A percentile compares a stretch with the other conserved stretches of the same genome.
Conservation (phyloP, 2,888 invertebrate species). For the Petrolisthes manimaculis region DNA sequence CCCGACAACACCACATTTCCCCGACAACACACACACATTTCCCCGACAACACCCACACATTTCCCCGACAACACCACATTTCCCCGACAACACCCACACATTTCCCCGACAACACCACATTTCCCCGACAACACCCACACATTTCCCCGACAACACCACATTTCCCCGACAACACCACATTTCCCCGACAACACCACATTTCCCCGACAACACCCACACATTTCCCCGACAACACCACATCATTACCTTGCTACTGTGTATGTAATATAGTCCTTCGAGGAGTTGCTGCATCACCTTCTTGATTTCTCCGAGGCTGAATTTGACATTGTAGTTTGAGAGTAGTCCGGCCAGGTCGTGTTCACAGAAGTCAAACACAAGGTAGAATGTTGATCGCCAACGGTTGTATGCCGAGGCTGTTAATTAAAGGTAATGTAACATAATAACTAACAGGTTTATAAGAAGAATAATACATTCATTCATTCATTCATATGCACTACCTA, state of each 20-base stretch:
- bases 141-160: no score
- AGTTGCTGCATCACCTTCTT: slow-evolving; percentile 93
- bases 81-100: no score
- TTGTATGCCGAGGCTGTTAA: slow-evolving; percentile 74
- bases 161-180: no score
- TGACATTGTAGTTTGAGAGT: slow-evolving; percentile 93
- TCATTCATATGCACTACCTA: not conserved
- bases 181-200: not conserved
- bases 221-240: slow-evolving; percentile 51
- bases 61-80: no score
- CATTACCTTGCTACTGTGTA: slow-evolving; percentile 89
- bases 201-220: not conserved
- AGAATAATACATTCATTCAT: not conserved
- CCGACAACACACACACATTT: no score
- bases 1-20: no score
- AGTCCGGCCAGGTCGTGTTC: slow-evolving; percentile 98
- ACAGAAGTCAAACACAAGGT: slow-evolving; percentile 97
- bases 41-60: no score
- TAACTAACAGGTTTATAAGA: not conserved
- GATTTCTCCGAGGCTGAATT: slow-evolving; percentile 95
- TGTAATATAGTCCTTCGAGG: slow-evolving; percentile 91
- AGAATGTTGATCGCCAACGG: slow-evolving; percentile 88
- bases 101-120: no score
- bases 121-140: no score
- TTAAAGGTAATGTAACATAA: not conserved